phyloP scores from a whole-genome alignment of 2,113 vertebrate genomes.

The Australoheros scitulus region DNA sequence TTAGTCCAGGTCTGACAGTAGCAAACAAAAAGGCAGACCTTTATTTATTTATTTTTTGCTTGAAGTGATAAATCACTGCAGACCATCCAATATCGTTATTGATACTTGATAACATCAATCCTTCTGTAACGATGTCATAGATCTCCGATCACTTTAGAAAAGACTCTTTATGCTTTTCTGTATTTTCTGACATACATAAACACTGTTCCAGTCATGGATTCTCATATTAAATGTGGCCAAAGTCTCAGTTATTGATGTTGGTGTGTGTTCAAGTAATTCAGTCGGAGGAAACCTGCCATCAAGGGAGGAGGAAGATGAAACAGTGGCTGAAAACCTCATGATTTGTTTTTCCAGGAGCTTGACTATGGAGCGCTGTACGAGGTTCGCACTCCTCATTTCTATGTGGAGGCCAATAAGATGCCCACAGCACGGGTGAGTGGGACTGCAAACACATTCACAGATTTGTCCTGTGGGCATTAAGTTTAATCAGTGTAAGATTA shows the following conservation, averaged over 20 bases:
- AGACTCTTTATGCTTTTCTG: background rate
- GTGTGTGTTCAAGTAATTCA: background rate
- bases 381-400: slow-evolving; percentile 87
- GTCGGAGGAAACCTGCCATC: background rate
- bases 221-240: background rate
- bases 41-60: too few species aligned
- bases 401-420: slow-evolving; percentile 91
- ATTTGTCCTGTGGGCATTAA: background rate
- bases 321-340: background rate
- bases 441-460: background rate
- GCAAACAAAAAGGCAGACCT: background rate
- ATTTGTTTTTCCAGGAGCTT: slow-evolving; percentile 78
- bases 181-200: background rate
- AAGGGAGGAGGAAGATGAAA: background rate
- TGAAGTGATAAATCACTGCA: too few species aligned
- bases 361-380: slow-evolving; percentile 89
- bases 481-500: background rate
- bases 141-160: too few species aligned
- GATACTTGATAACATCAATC: too few species aligned
- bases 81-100: too few species aligned
- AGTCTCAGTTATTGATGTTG: background rate
- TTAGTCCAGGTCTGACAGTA: background rate
- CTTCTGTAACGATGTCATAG: too few species aligned
- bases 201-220: background rate
- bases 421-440: slow-evolving; percentile 84